These are phyloP conservation scores for Copidosoma floridanum DNA, from an alignment of 1,140 invertebrate species.

Conservation along the genomic window DNA sequence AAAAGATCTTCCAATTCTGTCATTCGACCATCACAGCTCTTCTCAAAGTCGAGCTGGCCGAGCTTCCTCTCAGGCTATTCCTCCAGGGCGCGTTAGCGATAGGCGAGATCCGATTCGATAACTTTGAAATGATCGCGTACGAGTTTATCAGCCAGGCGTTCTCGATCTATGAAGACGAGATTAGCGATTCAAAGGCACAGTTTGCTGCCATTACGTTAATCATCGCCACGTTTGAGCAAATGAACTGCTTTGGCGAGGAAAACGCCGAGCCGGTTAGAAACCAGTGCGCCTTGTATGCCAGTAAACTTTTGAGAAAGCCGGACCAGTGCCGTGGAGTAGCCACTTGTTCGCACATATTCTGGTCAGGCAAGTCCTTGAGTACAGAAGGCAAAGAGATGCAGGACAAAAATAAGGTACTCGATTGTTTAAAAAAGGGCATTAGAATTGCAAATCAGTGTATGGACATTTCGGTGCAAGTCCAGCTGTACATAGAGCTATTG, in stretches of 20 bases:
- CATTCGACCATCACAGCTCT: conserved; percentile 91
- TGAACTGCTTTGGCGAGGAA: conserved; percentile 91
- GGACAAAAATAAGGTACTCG: conserved; percentile 87
- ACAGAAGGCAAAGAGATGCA: conserved; percentile 75
- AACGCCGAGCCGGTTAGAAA: conserved; percentile 95
- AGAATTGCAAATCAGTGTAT: conserved; percentile 96
- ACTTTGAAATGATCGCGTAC: conserved; percentile 95
- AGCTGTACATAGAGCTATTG: conserved; percentile 91
- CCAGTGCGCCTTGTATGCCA: conserved; percentile 90
- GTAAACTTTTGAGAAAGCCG: conserved; percentile 95
- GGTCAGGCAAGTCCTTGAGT: conserved; percentile 81
- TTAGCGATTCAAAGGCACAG: conserved; percentile 96
- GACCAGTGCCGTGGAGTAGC: conserved; percentile 93
- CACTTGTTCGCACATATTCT: conserved; percentile 92
- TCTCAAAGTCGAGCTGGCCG: conserved; percentile 90
- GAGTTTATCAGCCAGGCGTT: conserved; percentile 99
- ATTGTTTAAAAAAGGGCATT: conserved; percentile 94
- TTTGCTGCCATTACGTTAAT: conserved; percentile 93
- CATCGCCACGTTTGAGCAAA: conserved; percentile 93
- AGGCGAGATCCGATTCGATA: conserved; percentile 88
- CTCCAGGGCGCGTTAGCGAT: conserved; percentile 93
- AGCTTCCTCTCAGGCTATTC: conserved; percentile 89
- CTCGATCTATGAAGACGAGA: conserved; percentile 97
- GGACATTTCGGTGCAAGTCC: conserved; percentile 94
- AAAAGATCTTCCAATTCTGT: conserved; percentile 98